Evolutionary conservation across 2,888 invertebrate genomes (phyloP).

Genomic region (Aleiodes alternator): DNA sequence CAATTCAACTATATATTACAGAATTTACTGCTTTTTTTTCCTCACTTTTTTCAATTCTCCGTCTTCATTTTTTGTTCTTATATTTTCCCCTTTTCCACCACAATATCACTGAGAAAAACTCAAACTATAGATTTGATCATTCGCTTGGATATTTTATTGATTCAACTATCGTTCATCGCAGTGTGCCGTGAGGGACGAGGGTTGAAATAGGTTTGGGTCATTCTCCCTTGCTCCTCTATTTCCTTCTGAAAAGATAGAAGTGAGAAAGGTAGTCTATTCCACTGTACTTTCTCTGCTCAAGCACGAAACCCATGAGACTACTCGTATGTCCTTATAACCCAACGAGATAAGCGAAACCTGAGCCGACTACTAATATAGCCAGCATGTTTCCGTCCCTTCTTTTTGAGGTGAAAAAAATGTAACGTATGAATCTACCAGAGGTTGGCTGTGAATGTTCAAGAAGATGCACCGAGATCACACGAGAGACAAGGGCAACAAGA

Average conservation of each 20-base stretch:
- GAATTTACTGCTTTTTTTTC: constrained; percentile 15
- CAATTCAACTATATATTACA: constrained; percentile 41
- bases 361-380: constrained; percentile 53
- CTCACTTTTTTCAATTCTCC: constrained; percentile 8
- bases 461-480: no score
- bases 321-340: constrained; percentile 59
- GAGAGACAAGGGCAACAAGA: no score
- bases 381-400: neutral
- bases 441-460: neutral
- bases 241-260: neutral
- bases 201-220: neutral
- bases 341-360: constrained; percentile 63
- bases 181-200: neutral
- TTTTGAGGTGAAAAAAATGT: no score
- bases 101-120: neutral
- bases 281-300: constrained; percentile 27
- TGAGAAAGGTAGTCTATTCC: constrained; percentile 22
- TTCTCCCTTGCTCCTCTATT: neutral
- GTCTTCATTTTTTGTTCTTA: neutral
- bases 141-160: constrained; percentile 11
- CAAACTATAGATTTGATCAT: neutral
- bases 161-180: constrained; percentile 18
- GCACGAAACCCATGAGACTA: constrained; percentile 56
- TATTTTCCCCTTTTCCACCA: constrained; percentile 11
- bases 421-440: constrained; percentile 36